Base-by-base conservation (phyloP, 2,797 vertebrate species). In the Mallotus villosus region DNA sequence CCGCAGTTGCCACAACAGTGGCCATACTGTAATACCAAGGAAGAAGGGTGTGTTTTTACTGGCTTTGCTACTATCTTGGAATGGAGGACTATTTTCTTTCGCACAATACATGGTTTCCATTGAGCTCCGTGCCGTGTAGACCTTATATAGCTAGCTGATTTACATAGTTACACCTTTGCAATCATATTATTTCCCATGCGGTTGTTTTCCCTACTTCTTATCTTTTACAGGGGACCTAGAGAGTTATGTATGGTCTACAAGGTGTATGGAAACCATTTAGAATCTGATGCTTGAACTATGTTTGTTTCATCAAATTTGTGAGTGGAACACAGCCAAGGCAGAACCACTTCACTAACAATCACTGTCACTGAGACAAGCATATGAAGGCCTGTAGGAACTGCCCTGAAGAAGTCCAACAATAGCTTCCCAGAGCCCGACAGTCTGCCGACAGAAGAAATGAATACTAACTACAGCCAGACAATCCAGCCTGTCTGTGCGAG, bases 391-490 rank as follows among this genome's bases (percentile, higher is more conserved):
- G 59, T 37, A 67, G 41, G 41, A 25, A 53, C 65, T 69, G 78
- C 73, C 73, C 74, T 27, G 81, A 79, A 85, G 83, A 85, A 74
- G 32, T 62, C 27, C n/a, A 80, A 86, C 80, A 86, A 87, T 72
- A 66, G 67, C 63, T 22, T 69, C 32, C 78, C 79, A 67, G 59
- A 78, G 74, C 63, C 84, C 70, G 71, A 87, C 82, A 82, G 80
- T 82, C 67, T 71, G 55, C 70, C 73, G 51, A 76, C 32, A 71
- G 71, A 65, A 85, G 82, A 86, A 86, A 89, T 88, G 85, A 89
- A 90, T 89, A 82, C 86, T 88, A 89, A 91, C 78, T 75, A 86
- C 82, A 41, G 60, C 65, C 27, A 76, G 65, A 90, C 85, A 89
- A 87, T 84, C 60, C 76, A 55, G 79, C 83, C 78, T 89, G 69